These are phyloP conservation scores for Pachyramphus minor DNA, from an alignment of 2,113 vertebrate species.

Conservation along the genomic window DNA sequence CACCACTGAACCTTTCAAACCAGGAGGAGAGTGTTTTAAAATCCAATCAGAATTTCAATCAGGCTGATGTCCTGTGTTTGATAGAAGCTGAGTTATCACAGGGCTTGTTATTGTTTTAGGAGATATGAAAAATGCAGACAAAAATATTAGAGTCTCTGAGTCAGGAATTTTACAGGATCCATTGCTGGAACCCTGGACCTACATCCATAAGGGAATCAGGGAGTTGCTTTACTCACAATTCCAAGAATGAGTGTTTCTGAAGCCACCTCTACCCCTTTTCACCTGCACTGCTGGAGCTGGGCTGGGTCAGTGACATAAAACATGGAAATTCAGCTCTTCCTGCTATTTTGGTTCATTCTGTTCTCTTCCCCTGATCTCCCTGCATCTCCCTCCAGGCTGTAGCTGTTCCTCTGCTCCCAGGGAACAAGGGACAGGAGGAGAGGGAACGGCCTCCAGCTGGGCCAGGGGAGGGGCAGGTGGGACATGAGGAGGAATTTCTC, in stretches of 20 bases:
- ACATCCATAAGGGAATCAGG: rapidly evolving
- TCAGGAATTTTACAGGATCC: background rate
- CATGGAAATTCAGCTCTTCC: background rate
- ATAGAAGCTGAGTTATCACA: background rate
- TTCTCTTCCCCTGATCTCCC: background rate
- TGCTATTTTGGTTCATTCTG: background rate
- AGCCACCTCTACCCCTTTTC: no score
- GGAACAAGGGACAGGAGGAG: background rate
- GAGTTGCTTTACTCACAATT: background rate
- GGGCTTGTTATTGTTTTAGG: background rate
- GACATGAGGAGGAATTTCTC: rapidly evolving
- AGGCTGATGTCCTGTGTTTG: background rate
- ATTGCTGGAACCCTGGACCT: rapidly evolving
- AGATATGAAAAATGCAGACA: background rate
- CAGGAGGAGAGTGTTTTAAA: background rate
- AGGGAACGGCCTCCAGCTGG: background rate
- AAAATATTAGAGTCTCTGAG: rapidly evolving
- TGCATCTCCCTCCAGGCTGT: background rate
- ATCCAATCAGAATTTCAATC: background rate
- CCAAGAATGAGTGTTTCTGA: background rate
- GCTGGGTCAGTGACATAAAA: background rate
- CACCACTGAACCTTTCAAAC: background rate
- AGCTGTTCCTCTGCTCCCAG: background rate
- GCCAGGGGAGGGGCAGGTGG: background rate
- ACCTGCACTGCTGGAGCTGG: background rate